These are phyloP conservation scores for Ephialtes manifestator DNA, from an alignment of 2,888 invertebrate genomes.

Conservation along the genomic window DNA sequence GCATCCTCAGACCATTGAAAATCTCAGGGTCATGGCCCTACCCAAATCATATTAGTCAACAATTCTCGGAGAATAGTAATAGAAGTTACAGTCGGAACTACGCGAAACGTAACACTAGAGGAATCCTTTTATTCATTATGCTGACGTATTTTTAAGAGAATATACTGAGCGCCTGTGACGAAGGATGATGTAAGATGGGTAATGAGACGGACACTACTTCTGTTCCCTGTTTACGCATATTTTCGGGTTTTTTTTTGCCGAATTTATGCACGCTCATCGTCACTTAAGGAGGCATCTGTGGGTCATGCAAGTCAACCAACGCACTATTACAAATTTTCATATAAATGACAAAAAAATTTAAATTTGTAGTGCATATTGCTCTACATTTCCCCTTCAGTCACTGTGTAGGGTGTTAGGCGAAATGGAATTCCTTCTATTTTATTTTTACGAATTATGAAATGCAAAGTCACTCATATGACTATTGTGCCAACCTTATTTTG, in stretches of 20 bases:
- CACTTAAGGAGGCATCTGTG: too few species aligned
- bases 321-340: too few species aligned
- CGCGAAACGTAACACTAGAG: slow-evolving; percentile 9
- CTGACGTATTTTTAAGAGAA: slow-evolving; percentile 41
- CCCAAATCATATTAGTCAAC: background rate
- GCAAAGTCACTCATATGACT: too few species aligned
- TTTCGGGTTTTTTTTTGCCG: background rate
- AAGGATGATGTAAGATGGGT: slow-evolving; percentile 20
- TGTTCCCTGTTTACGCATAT: background rate
- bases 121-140: slow-evolving; percentile 21
- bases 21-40: slow-evolving; percentile 13
- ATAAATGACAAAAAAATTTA: too few species aligned
- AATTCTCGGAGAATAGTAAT: slow-evolving; percentile 26
- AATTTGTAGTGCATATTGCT: too few species aligned
- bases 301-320: too few species aligned
- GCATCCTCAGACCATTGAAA: background rate
- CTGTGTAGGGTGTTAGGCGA: too few species aligned
- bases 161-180: slow-evolving; percentile 39
- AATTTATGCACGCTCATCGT: background rate
- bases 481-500: too few species aligned
- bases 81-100: slow-evolving; percentile 52
- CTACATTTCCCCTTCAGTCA: too few species aligned
- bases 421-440: too few species aligned
- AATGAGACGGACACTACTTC: slow-evolving; percentile 11
- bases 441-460: too few species aligned